Base-by-base conservation (phyloP, 2,113 vertebrate genomes). In the Dasypus novemcinctus region DNA sequence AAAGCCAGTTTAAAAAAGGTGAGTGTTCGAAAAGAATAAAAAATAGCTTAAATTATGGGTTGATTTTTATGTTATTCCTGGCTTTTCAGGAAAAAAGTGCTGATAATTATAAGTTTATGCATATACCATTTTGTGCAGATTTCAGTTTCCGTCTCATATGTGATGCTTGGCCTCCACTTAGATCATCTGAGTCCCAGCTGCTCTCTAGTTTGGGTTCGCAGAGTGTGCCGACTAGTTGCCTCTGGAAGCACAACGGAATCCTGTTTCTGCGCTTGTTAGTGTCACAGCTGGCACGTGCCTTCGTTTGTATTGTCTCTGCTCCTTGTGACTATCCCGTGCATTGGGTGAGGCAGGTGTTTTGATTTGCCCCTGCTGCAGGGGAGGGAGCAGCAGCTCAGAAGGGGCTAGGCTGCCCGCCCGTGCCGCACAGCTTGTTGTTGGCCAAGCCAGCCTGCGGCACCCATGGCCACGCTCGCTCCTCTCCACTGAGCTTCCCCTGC, bases 1-100 rank as follows among this genome's bases (percentile, higher is more conserved):
- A 88, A 90, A 91, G 29, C 18, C 38, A 59, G 57, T 36, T 41
- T 31, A 64, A 91, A 46, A 78, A 49, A 59, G 63, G 72, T 10
- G 36, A 85, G 36, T 38, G 12, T 27, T 87, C 68, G 38, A 7
- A 13, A 71, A 79, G 21, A 7, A 21, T 21, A 59, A 68, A 63
- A 74, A 49, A 57, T 10, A 71, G 25, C 83, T 72, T 81, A 43
- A 69, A 18, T 81, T 49, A 41, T 38, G 9, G 61, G 12, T 41
- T 93, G 57, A 31, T 76, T 88, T 5, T 94, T 33, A 75, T 83
- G 69, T 96, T 36, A 54, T 87, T 94, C 74, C 63, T 94, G 36
- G 7, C 49, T 88, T 93, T 79, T 81, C 68, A 52, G 75, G n/a
- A 46, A 61, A 84, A 83, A 72, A 52, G 68, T 81, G 8, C 69